These are phyloP conservation scores for Dromius quadrimaculatus DNA, from an alignment of 2,888 invertebrate genomes.

Conservation along the genomic window DNA sequence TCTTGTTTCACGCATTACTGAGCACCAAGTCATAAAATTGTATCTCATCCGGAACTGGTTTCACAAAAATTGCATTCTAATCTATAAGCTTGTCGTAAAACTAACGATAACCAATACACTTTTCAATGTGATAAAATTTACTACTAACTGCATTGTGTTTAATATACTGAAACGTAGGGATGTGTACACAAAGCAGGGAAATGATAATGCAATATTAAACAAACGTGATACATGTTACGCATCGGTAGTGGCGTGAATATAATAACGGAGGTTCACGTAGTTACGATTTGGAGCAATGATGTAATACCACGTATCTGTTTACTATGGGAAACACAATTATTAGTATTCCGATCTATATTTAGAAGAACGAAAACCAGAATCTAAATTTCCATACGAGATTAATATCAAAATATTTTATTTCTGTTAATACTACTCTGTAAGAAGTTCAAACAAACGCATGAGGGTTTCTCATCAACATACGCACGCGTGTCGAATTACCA, in stretches of 20 bases:
- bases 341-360: too few species aligned
- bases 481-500: constrained; percentile 30
- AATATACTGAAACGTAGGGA: constrained; percentile 2
- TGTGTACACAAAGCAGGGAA: constrained; percentile 41
- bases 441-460: background rate
- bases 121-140: constrained; percentile 9
- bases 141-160: too few species aligned
- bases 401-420: too few species aligned
- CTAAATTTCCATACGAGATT: too few species aligned
- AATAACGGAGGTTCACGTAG: constrained; percentile 22
- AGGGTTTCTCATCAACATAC: constrained; percentile 5
- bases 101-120: constrained; percentile 5
- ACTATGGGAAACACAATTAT: too few species aligned
- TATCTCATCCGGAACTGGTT: constrained; percentile 1
- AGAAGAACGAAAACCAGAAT: too few species aligned
- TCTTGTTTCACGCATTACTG: background rate
- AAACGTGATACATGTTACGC: constrained; percentile 45
- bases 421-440: background rate
- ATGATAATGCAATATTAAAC: constrained; percentile 53
- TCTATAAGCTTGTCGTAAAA: background rate
- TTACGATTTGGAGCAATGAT: too few species aligned
- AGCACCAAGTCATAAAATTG: background rate
- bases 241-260: constrained; percentile 29
- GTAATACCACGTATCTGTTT: too few species aligned
- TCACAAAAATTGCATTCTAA: background rate